Evolutionary conservation across 1,140 invertebrate species (phyloP).

Genomic region (Drosophila tristis): DNA sequence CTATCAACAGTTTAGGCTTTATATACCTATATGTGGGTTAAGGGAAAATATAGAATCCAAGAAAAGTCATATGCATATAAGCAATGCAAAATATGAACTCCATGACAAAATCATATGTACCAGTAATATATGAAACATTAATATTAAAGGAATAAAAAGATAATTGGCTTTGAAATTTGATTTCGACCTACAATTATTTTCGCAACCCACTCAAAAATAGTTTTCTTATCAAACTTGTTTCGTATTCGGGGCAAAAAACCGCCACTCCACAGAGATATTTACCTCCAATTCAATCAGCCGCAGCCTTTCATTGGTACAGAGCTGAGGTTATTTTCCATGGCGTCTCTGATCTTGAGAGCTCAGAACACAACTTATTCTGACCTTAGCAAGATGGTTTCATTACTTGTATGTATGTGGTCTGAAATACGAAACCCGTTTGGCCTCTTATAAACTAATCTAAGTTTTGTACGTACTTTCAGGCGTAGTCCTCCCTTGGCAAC

Average conservation of each 20-base stretch:
- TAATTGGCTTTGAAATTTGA: too few relatives aligned
- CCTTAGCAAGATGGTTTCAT: conserved; percentile 65
- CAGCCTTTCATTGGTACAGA: conserved; percentile 21
- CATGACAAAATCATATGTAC: too few relatives aligned
- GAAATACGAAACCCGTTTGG: conserved; percentile 68
- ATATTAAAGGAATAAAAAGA: too few relatives aligned
- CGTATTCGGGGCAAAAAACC: conserved; percentile 7
- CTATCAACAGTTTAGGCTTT: too few relatives aligned
- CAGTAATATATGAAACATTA: too few relatives aligned
- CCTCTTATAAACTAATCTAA: conserved; percentile 35
- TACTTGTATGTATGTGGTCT: conserved; percentile 58
- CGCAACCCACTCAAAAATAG: conserved; percentile 7
- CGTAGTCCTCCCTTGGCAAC: conserved; percentile 59
- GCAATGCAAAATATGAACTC: too few relatives aligned
- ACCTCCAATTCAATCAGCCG: conserved; percentile 17
- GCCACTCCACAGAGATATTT: conserved; percentile 5
- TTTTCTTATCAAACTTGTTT: conserved; percentile 24
- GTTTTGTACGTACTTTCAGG: conserved; percentile 29
- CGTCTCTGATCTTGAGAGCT: conserved; percentile 43
- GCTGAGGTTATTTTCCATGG: conserved; percentile 65
- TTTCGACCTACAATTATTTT: neutral
- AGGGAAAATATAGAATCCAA: too few relatives aligned
- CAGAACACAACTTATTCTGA: conserved; percentile 48
- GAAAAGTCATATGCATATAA: too few relatives aligned
- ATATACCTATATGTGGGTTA: too few relatives aligned